Percentiles rank a stretch among this genome's conserved stretches.
Evolutionary conservation across 2,113 vertebrate species (phyloP).

Genomic region (Theristicus caerulescens): DNA sequence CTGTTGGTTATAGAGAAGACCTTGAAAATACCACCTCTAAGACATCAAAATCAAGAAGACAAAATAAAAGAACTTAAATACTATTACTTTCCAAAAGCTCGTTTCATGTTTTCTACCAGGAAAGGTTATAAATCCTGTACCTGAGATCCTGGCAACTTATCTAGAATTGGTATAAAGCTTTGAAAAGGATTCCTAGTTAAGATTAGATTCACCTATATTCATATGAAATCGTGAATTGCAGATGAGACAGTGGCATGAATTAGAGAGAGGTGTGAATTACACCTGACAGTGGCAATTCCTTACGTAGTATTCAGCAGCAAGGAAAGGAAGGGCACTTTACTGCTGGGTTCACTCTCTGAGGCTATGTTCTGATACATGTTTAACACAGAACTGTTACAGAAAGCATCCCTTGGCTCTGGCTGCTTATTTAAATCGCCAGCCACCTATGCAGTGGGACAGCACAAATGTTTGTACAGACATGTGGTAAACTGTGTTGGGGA

Average conservation of each 20-base stretch:
- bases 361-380: neutral
- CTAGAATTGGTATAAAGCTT: neutral
- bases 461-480: neutral
- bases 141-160: neutral
- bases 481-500: neutral
- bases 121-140: neutral
- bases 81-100: neutral
- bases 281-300: neutral
- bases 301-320: neutral
- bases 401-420: neutral
- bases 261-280: neutral
- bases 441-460: neutral
- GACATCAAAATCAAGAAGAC: neutral
- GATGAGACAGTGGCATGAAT: neutral
- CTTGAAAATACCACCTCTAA: neutral
- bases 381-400: neutral
- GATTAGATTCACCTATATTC: neutral
- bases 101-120: neutral
- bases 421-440: neutral
- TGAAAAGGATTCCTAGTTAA: neutral
- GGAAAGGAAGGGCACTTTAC: neutral
- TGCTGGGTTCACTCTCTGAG: neutral
- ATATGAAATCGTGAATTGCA: neutral
- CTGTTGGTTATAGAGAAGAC: neutral
- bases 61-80: neutral